Evolutionary conservation across 2,797 vertebrate species (phyloP), one percentile per base, ranked within the genome.

Genomic region (Acrossocheilus fasciatus): DNA sequence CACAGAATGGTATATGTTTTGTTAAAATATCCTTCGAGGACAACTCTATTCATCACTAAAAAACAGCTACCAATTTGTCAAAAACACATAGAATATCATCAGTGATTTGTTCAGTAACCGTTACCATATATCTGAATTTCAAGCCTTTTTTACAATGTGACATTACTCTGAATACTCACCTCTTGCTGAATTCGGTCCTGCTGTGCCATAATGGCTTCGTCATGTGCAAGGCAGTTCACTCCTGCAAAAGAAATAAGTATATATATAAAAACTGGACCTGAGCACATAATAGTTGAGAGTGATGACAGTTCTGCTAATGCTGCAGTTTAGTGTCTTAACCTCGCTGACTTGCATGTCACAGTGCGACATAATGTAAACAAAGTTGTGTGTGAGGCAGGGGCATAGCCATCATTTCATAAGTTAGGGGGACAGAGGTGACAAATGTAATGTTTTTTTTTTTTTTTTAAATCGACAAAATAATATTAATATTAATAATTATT

Each of bases 121-220:
- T 34, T 72, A 50, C 26, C 17, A 50, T 74, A 30, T 4, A 30
- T 11, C 9, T 41, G 39, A 20, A 69, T 36, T 12, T 36, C 30
- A 77, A 77, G 23, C 2, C 12, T 17, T 52, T 7, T 74, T 26
- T 34, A 7, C 50, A 23, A 15, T 17, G 3, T 1, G 2, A 6
- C n/a, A 62, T 76, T 50, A 45, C 17, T 76, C 34, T 68, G 9
- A 14, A 66, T 20, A 10, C 95, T 94, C 88, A 96, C 96, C 95
- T 96, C 96, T 83, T 98, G 98, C 91, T 98, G 97, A 94, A 99
- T 99, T 89, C 97, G 95, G 92, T 98, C 98, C 93, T 99, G 98
- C 88, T 98, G 98, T 85, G 97, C 98, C 91, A 99, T 98, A 82
- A 98, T 99, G 89, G 97, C 98, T 94, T 99, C 98, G 52, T 98